Evolutionary conservation across 2,888 invertebrate genomes (phyloP), one percentile per base, ranked within the genome.

Genomic region (Xanthorhoe designata): DNA sequence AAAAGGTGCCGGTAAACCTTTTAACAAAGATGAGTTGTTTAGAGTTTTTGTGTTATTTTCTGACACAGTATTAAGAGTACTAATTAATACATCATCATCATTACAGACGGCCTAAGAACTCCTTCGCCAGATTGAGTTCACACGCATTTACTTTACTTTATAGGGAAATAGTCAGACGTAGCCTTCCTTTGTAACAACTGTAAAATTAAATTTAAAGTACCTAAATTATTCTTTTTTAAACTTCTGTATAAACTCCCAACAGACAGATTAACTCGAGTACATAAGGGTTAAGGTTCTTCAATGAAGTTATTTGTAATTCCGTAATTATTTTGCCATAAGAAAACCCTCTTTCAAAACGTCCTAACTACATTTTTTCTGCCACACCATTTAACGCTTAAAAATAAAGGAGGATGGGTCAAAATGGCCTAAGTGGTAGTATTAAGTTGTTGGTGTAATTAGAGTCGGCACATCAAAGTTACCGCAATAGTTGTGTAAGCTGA

Each of bases 301-400:
- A 69, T 72, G 55, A 70, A 71, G 69, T 58, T 61, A 70, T 74
- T 72, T 66, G 60, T 71, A 67, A 71, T 68, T 65, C 66, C 64
- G 55, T 71, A 66, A 74, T 72, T 70, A 74, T 72, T 70, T 72
- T 65, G 65, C 66, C 61, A 72, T 70, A 66, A 71, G 58, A 62
- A 64, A 56, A 61, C 63, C 24, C 51, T 38, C 3, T 10, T 1
- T 7, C 19, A 29, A 58, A 70, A 63, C 59, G 47, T 5, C 54
- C 0, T 61, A 67, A 62, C 17, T 6, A 0, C 45, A 10, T 49
- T 49, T 17, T 54, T 18, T 29, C 19, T 47, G 5, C 35, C 13
- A 66, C 38, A 47, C 35, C 8, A 61, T 51, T 60, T 9, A 13
- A 24, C 1, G 38, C 51, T 49, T 61, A 35, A 1, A 3, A 10